Evolutionary conservation across 2,113 vertebrate genomes (phyloP).

Genomic region (Oreochromis tanganicae): DNA sequence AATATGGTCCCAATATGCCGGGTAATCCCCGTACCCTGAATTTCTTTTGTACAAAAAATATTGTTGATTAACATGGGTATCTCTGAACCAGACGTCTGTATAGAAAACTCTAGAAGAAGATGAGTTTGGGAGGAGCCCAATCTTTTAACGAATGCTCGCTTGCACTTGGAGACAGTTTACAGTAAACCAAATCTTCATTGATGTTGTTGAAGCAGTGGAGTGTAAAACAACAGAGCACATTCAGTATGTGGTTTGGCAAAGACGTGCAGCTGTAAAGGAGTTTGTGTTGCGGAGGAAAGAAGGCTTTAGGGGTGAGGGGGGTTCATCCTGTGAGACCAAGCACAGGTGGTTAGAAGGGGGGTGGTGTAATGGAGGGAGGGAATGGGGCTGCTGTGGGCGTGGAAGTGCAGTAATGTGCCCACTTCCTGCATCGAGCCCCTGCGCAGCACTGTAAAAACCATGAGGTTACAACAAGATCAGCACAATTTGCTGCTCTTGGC

Average conservation of each 20-base stretch:
- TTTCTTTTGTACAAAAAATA: not conserved
- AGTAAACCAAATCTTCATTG: not conserved
- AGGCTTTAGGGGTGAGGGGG: constrained; percentile 1
- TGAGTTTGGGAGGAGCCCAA: not conserved
- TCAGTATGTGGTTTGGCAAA: constrained; percentile 48
- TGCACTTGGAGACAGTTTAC: not conserved
- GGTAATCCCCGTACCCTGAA: not conserved
- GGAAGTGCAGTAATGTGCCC: constrained; percentile 70
- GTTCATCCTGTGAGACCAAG: constrained; percentile 82
- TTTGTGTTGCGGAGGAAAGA: not conserved
- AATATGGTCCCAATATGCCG: not conserved
- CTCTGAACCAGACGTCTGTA: not conserved
- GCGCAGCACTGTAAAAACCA: constrained; percentile 49
- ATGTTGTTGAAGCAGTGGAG: constrained; percentile 27
- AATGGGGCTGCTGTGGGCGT: constrained; percentile 64
- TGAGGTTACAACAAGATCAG: constrained; percentile 58
- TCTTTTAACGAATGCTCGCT: not conserved
- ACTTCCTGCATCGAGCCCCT: constrained; percentile 76
- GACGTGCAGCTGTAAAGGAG: constrained; percentile 59
- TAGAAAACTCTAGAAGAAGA: not conserved
- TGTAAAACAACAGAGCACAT: constrained; percentile 46
- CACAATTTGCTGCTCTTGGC: constrained; percentile 43
- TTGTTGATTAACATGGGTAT: not conserved
- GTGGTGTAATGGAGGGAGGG: constrained; percentile 22
- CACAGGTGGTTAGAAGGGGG: constrained; percentile 78